Conservation (phyloP, 2,113 vertebrate genomes). For the Cisticola juncidis region DNA sequence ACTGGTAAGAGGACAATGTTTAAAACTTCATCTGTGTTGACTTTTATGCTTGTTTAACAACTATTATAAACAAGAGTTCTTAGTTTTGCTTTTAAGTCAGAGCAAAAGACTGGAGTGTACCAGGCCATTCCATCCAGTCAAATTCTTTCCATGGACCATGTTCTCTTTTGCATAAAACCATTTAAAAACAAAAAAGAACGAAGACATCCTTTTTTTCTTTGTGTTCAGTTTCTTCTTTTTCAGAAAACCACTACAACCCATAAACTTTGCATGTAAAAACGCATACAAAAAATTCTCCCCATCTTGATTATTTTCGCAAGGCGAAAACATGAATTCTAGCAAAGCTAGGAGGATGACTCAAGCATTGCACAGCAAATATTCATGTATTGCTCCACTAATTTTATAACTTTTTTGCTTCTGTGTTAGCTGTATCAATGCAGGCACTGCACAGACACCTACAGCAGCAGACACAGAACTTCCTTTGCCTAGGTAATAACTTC, state of each 20-base stretch:
- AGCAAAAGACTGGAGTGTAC: background rate
- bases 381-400: accelerated
- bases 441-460: background rate
- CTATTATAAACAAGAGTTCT: background rate
- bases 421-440: background rate
- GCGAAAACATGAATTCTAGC: background rate
- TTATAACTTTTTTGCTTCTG: background rate
- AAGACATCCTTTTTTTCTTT: background rate
- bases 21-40: background rate
- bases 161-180: background rate
- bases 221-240: background rate
- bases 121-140: background rate
- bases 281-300: background rate
- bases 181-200: background rate
- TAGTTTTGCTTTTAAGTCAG: background rate
- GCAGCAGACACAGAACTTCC: background rate
- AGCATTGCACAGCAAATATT: background rate
- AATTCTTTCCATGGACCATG: background rate
- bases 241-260: background rate
- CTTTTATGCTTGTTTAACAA: background rate
- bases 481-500: background rate
- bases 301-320: background rate
- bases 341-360: background rate
- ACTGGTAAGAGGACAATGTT: background rate
- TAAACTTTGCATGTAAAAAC: background rate